Conservation (phyloP, 2,888 invertebrate species). For the Clepsis dumicolana region DNA sequence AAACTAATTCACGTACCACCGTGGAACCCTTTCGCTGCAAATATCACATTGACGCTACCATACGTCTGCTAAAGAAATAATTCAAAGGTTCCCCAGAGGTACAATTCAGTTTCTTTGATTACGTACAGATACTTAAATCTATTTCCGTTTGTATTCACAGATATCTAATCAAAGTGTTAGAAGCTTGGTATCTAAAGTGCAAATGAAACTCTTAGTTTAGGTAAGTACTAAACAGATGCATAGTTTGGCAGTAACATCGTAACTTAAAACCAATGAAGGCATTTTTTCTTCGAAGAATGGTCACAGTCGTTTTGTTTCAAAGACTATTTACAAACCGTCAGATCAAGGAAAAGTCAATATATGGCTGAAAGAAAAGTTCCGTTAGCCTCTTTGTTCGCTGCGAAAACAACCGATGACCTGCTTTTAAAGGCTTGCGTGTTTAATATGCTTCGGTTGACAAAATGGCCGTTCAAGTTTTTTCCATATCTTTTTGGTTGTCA, state of each 20-base stretch:
- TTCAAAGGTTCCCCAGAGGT: too few relatives aligned
- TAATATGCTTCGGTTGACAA: conserved; percentile 4
- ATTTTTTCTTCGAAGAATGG: conserved; percentile 51
- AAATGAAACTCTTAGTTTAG: too few relatives aligned
- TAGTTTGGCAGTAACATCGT: neutral
- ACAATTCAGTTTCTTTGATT: too few relatives aligned
- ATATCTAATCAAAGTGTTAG: too few relatives aligned
- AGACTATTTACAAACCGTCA: conserved; percentile 65
- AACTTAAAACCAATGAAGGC: neutral
- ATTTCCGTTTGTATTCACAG: too few relatives aligned
- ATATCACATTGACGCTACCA: too few relatives aligned
- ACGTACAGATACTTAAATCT: too few relatives aligned
- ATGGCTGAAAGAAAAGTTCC: conserved; percentile 53
- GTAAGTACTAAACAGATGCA: neutral
- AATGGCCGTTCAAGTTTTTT: neutral
- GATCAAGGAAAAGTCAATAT: conserved; percentile 57
- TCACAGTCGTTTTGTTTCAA: conserved; percentile 64
- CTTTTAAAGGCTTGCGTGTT: conserved; percentile 10
- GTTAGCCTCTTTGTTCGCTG: conserved; percentile 50
- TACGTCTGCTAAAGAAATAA: too few relatives aligned
- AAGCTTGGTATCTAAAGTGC: too few relatives aligned
- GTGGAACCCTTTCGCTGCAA: too few relatives aligned
- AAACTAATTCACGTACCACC: too few relatives aligned
- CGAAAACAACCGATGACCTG: conserved; percentile 51
- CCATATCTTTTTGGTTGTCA: neutral